Evolutionary conservation across 35 echinoderm and acorn worm species (phyloP).

Genomic region (Strongylocentrotus purpuratus): DNA sequence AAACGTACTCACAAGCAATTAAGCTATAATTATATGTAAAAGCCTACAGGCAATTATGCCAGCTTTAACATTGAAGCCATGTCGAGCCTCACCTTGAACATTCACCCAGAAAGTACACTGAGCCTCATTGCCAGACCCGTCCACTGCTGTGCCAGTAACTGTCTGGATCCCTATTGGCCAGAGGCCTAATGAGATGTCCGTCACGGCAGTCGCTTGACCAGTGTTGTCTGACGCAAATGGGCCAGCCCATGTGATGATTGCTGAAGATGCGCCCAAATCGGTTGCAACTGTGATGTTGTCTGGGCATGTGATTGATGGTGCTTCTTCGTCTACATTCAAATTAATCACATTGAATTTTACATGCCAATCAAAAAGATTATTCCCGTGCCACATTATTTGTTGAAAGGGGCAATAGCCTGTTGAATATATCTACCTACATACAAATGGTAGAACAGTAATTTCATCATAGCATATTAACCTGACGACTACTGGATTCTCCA

Average conservation of each 20-base stretch:
- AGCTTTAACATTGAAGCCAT: background rate
- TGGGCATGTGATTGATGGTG: constrained; percentile 5
- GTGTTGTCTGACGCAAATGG: constrained; percentile 3
- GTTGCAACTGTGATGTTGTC: constrained; percentile 7
- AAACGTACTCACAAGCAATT: no score
- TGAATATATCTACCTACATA: no score
- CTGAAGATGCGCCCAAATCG: background rate
- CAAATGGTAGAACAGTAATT: no score
- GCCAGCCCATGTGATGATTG: background rate
- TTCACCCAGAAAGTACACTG: constrained; percentile 19
- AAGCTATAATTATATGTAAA: no score
- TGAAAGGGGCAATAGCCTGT: no score
- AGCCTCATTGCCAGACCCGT: constrained; percentile 21
- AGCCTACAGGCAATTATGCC: background rate
- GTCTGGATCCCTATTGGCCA: background rate
- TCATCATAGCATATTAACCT: no score
- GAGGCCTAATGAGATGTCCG: constrained; percentile 4
- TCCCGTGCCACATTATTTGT: no score
- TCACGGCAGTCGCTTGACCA: background rate
- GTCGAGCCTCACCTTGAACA: constrained; percentile 30
- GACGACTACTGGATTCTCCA: no score
- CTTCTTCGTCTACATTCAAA: background rate
- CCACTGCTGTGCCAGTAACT: background rate
- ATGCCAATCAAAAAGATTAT: no score
- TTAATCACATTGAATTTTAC: no score